A percentile compares a stretch with the other conserved stretches of the same genome.
Evolutionary conservation across 2,797 vertebrate genomes (phyloP).

Genomic region (Rhincodon typus): DNA sequence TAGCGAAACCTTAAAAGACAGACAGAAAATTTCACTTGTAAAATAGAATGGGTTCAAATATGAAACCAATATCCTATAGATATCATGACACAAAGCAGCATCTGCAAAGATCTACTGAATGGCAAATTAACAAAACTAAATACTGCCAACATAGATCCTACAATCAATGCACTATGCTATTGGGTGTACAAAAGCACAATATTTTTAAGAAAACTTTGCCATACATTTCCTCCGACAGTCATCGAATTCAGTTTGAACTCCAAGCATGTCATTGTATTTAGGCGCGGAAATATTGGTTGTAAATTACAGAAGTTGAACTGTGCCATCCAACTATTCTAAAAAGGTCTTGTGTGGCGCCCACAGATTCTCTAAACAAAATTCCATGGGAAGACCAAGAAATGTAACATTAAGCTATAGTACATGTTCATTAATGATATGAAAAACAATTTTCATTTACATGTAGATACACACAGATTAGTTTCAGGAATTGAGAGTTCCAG

Average conservation of each 20-base stretch:
- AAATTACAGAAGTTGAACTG: not conserved
- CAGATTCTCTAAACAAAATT: not conserved
- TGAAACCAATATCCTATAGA: not conserved
- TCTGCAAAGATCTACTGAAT: not conserved
- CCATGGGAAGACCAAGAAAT: not conserved
- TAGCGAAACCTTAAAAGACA: constrained; percentile 53
- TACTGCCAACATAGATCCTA: not conserved
- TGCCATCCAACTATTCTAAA: not conserved
- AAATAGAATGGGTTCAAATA: not conserved
- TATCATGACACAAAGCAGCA: not conserved
- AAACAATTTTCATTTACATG: not conserved
- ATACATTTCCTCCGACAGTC: not conserved
- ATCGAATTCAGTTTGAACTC: not conserved
- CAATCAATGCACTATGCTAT: not conserved
- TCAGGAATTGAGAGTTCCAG: not conserved
- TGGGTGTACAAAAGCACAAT: not conserved
- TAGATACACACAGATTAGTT: too few relatives aligned
- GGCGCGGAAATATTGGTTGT: not conserved
- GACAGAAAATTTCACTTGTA: not conserved
- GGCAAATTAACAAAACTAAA: not conserved
- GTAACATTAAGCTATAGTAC: too few relatives aligned
- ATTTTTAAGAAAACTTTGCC: not conserved
- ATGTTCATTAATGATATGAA: not conserved
- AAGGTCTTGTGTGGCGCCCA: not conserved
- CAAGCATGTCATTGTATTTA: not conserved